Base-by-base conservation (phyloP, 1,140 invertebrate species). In the Eupeodes corollae region DNA sequence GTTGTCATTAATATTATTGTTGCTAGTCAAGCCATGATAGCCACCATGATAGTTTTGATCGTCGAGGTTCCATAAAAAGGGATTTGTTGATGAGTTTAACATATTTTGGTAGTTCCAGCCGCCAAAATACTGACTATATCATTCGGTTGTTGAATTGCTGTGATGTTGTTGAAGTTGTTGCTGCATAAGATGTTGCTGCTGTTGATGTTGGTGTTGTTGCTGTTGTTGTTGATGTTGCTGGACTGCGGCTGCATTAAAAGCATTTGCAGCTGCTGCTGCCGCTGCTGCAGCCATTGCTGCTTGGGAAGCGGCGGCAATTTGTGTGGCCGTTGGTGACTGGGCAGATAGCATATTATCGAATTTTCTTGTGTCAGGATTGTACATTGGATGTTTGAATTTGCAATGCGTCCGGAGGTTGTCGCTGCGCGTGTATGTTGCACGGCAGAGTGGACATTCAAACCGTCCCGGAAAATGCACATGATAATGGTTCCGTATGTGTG, bases 401-500 rank as follows among this genome's bases (percentile, higher is more conserved):
- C 83, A 88, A 75, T 88, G 86, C 64, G 84, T 86, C 67, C 84
- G 82, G 71, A 88, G 78, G 72, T 87, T 88, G 76, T 88, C 86
- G 70, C 84, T 87, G 73, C 86, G 80, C 65, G 86, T 88, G 75
- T 88, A 88, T 56, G 83, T 87, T 64, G 85, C 83, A 70, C 80
- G 80, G 75, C 85, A 88, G 67, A 88, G 78, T 67, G 84, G 84
- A 72, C 86, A 88, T 76, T 87, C 83, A 77, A 87, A 87, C 66
- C 83, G 81, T 66, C 85, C 85, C 57, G 86, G 86, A 75, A 87
- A 88, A 74, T 88, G 86, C 72, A 88, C 86, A 75, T 88, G 84
- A 76, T 88, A 88, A 76, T 88, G 86, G 76, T 88, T 88, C 70
- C 86, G 80, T 75, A 88, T 87, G 79, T 88, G 84, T 69, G 85